phyloP scores from a whole-genome alignment of 2,888 invertebrate genomes.

The Cryptus viduatorius region DNA sequence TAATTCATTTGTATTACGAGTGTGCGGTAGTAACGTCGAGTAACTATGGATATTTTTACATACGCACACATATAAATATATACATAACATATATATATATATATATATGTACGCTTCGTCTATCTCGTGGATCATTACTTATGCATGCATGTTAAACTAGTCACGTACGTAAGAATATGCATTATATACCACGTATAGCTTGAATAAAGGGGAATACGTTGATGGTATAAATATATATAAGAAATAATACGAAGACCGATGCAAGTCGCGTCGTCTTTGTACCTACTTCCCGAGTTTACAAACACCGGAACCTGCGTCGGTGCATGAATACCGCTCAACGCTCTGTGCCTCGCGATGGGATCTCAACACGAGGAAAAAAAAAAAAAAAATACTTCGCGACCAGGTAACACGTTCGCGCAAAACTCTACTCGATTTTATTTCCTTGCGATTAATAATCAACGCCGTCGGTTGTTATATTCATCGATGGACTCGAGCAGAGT shows the following conservation, averaged over 20 bases:
- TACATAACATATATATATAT: neutral
- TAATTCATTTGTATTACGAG: slow-evolving; percentile 60
- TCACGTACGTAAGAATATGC: slow-evolving; percentile 36
- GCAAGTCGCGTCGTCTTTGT: slow-evolving; percentile 60
- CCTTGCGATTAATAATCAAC: neutral
- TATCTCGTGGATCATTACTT: slow-evolving; percentile 63
- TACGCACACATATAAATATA: neutral
- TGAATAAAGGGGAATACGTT: neutral
- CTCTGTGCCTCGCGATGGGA: neutral
- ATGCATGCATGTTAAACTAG: slow-evolving; percentile 67
- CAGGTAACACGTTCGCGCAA: neutral
- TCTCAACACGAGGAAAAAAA: too few species aligned
- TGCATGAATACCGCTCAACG: neutral
- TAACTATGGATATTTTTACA: slow-evolving; percentile 42
- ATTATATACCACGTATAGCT: neutral
- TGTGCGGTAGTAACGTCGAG: slow-evolving; percentile 36
- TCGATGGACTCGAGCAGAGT: neutral
- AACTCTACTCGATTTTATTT: neutral
- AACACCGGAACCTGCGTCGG: slow-evolving; percentile 65
- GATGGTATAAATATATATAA: neutral
- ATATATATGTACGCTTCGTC: slow-evolving; percentile 10
- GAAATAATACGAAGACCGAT: neutral
- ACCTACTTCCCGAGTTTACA: slow-evolving; percentile 69
- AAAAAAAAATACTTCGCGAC: neutral
- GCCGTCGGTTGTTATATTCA: neutral